phyloP scores from a whole-genome alignment of 2,113 vertebrate species.

The Pipa parva region DNA sequence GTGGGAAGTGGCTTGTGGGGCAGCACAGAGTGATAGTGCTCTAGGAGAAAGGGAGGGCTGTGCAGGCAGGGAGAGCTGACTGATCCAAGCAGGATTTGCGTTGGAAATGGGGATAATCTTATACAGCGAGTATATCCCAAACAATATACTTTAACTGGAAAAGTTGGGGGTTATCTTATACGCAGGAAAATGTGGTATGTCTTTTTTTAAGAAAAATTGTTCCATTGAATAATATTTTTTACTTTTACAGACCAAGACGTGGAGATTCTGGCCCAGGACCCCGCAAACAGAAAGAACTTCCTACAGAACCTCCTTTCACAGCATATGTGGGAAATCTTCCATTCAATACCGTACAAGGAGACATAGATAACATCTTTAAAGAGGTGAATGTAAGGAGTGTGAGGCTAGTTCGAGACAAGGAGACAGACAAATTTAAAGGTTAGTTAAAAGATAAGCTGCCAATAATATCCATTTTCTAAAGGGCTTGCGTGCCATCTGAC shows the following conservation, averaged over 20 bases:
- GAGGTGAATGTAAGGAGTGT: slow-evolving; percentile 88
- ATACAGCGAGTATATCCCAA: too few relatives aligned
- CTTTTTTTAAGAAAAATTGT: too few relatives aligned
- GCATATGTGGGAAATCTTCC: slow-evolving; percentile 95
- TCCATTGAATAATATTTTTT: too few relatives aligned
- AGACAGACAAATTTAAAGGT: slow-evolving; percentile 99
- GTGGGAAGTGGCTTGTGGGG: too few relatives aligned
- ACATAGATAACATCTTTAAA: slow-evolving; percentile 97
- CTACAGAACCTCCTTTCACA: slow-evolving; percentile 94
- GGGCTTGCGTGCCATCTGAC: neutral
- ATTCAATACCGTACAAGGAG: slow-evolving; percentile 94
- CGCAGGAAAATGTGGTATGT: too few relatives aligned
- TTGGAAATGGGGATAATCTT: too few relatives aligned
- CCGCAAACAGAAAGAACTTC: slow-evolving; percentile 91
- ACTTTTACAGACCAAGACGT: slow-evolving; percentile 72
- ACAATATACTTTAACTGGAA: too few relatives aligned
- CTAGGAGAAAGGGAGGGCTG: too few relatives aligned
- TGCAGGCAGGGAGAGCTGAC: too few relatives aligned
- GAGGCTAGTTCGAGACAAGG: slow-evolving; percentile 95
- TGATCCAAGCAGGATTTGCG: too few relatives aligned
- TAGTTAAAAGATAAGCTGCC: slow-evolving; percentile 27
- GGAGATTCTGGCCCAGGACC: slow-evolving; percentile 69
- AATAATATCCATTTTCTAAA: neutral
- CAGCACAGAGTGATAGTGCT: too few relatives aligned
- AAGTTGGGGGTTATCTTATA: too few relatives aligned